These are phyloP conservation scores for Protobothrops mucrosquamatus DNA, from an alignment of 2,113 vertebrate genomes.

Conservation along the genomic window DNA sequence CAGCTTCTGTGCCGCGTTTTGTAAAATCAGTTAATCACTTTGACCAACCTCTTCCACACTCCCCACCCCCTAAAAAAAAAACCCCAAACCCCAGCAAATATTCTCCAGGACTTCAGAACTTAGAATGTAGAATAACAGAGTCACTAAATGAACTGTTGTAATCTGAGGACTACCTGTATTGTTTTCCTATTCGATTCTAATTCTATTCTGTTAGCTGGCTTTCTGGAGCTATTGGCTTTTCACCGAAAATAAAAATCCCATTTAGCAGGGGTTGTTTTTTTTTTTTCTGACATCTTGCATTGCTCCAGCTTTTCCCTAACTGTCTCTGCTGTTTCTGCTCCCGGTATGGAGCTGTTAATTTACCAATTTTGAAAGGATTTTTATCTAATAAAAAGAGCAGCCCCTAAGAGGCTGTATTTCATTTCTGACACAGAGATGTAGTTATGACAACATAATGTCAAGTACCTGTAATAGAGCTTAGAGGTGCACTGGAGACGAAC, in stretches of 20 bases:
- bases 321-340: neutral
- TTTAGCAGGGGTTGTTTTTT: neutral
- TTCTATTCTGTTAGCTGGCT: conserved; percentile 5
- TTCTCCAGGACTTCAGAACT: no score
- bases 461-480: conserved; percentile 4
- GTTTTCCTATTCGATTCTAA: no score
- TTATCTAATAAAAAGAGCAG: conserved; percentile 55
- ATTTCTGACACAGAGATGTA: conserved; percentile 28
- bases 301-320: neutral
- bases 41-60: no score
- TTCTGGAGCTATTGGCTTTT: conserved; percentile 37
- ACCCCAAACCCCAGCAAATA: no score
- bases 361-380: conserved; percentile 61
- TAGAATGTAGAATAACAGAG: no score
- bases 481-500: neutral
- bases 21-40: no score
- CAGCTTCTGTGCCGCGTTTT: no score
- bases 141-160: no score
- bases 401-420: conserved; percentile 38
- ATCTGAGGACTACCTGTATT: no score
- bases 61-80: no score
- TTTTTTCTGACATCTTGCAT: neutral
- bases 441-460: conserved; percentile 9
- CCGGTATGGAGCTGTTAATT: conserved; percentile 45
- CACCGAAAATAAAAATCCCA: conserved; percentile 5